These are phyloP conservation scores for Danio choprae DNA, from an alignment of 2,797 vertebrate species.

Conservation along the genomic window DNA sequence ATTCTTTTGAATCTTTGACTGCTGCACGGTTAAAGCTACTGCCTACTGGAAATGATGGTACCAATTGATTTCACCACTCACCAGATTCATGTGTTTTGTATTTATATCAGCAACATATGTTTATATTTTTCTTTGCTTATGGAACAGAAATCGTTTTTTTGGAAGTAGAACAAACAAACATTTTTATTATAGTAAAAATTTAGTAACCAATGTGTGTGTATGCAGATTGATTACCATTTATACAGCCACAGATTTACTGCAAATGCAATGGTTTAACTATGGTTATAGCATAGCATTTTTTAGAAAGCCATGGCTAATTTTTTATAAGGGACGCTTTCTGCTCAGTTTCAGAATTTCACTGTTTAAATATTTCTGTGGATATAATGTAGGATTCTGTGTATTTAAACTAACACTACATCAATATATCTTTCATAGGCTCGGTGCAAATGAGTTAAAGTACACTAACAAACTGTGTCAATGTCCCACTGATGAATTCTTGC, in stretches of 20 bases:
- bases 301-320: too few relatives aligned
- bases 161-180: too few relatives aligned
- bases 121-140: not conserved
- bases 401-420: slow-evolving; percentile 26
- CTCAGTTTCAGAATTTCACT: not conserved
- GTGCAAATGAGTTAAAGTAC: slow-evolving; percentile 15
- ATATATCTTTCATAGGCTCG: not conserved
- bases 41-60: not conserved
- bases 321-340: too few relatives aligned
- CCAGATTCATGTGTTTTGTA: too few relatives aligned
- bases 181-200: too few relatives aligned
- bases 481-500: slow-evolving; percentile 10
- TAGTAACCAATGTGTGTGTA: too few relatives aligned
- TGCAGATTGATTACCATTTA: too few relatives aligned
- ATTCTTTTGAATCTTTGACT: not conserved
- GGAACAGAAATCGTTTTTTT: too few relatives aligned
- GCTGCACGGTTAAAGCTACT: not conserved
- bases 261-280: too few relatives aligned
- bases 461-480: slow-evolving; percentile 18
- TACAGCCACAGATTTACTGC: too few relatives aligned
- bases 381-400: not conserved
- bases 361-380: slow-evolving; percentile 7
- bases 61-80: not conserved
- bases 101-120: too few relatives aligned
- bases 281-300: too few relatives aligned